Conservation (phyloP, 2,797 vertebrate species). For the Phoebastria nigripes region DNA sequence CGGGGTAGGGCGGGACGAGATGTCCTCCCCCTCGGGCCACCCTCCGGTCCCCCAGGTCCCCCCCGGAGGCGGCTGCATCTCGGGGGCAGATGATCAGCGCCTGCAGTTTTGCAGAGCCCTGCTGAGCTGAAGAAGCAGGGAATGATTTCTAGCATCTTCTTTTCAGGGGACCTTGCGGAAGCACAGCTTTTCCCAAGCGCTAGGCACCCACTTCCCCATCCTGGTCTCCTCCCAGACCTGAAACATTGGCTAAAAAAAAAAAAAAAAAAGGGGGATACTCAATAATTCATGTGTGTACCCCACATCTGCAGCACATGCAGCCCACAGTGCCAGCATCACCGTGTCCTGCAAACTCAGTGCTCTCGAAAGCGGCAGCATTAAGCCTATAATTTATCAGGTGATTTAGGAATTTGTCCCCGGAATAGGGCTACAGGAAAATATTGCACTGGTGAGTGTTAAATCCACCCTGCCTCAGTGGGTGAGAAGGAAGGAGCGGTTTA, state of each 20-base stretch:
- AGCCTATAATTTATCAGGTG: background rate
- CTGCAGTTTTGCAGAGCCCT: background rate
- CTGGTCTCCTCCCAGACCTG: background rate
- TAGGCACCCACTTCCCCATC: background rate
- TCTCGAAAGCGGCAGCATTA: background rate
- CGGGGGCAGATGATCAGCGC: fast-evolving
- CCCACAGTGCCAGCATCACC: background rate
- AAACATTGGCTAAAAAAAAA: background rate
- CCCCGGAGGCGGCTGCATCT: background rate
- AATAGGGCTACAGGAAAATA: background rate
- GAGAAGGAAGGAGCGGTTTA: background rate
- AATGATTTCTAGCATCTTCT: background rate
- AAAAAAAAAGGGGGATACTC: background rate
- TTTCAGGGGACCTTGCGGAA: background rate
- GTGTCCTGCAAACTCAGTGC: fast-evolving
- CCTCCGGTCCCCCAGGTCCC: fast-evolving
- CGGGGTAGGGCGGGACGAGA: background rate
- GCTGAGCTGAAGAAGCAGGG: background rate
- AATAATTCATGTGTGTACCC: fast-evolving
- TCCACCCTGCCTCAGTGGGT: background rate
- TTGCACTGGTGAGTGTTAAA: background rate
- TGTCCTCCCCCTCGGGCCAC: background rate
- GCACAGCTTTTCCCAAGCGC: background rate
- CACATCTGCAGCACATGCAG: background rate
- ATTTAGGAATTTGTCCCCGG: slow-evolving; percentile 2